phyloP scores from a whole-genome alignment of 37 sponge, comb jelly and placozoan species.

The Halichondria panicea region DNA sequence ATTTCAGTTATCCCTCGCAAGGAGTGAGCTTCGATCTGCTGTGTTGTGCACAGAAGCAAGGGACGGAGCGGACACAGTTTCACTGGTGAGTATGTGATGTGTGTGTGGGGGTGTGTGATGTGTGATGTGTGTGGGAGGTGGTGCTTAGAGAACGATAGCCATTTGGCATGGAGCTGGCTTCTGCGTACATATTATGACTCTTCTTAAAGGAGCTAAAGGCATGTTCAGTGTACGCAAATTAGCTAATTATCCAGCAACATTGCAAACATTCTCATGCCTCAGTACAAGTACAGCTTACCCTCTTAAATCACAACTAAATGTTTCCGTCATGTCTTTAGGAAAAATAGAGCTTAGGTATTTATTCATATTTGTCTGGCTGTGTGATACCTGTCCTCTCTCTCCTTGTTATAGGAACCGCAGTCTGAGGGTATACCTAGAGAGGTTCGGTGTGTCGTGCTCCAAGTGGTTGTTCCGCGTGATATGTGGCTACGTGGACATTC shows the following conservation, averaged over 20 bases:
- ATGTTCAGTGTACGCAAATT: too few relatives aligned
- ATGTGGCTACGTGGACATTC: constrained; percentile 89
- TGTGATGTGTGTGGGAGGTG: background rate
- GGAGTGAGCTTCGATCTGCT: constrained; percentile 51
- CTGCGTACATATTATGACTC: background rate
- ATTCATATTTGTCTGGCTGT: too few relatives aligned
- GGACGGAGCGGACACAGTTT: constrained; percentile 48
- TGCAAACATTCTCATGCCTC: too few relatives aligned
- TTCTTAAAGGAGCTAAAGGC: background rate
- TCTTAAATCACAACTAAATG: too few relatives aligned
- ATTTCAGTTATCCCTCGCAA: constrained; percentile 57
- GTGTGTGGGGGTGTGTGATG: background rate
- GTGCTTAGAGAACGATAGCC: background rate
- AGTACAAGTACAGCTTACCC: too few relatives aligned
- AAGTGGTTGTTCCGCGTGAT: constrained; percentile 80
- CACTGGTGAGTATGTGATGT: constrained; percentile 46
- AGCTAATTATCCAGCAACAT: background rate
- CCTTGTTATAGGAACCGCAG: constrained; percentile 85
- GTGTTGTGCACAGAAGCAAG: constrained; percentile 54
- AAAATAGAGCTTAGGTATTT: too few relatives aligned
- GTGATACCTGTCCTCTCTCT: too few relatives aligned
- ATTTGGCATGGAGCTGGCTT: background rate
- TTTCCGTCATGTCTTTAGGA: too few relatives aligned
- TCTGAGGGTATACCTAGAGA: constrained; percentile 54
- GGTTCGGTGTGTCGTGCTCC: constrained; percentile 70